These are phyloP conservation scores for Baccha elongata DNA, from an alignment of 2,888 invertebrate genomes.

Conservation along the genomic window DNA sequence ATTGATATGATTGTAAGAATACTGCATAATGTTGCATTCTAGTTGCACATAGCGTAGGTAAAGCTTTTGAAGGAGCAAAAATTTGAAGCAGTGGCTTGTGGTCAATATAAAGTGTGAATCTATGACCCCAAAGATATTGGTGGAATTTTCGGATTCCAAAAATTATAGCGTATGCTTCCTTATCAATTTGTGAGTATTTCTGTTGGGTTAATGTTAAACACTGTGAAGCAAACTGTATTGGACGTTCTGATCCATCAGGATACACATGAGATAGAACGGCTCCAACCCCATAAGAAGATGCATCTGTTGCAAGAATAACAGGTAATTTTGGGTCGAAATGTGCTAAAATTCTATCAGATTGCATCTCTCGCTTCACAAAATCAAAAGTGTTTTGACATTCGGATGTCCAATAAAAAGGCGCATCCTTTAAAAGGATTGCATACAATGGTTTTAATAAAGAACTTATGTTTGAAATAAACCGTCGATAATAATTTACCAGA, in stretches of 20 bases:
- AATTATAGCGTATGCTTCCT: conserved; percentile 15
- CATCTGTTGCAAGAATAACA: conserved; percentile 1
- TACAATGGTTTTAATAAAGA: conserved; percentile 3
- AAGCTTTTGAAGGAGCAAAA: conserved; percentile 1
- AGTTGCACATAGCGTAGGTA: conserved; percentile 1
- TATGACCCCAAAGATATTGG: conserved; percentile 8
- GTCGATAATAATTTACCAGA: neutral
- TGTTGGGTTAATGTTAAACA: conserved; percentile 10
- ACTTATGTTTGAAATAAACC: conserved; percentile 6
- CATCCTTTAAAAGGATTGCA: neutral
- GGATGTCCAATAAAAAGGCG: neutral
- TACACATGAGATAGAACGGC: neutral
- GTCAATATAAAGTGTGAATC: neutral
- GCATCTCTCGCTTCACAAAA: conserved; percentile 1
- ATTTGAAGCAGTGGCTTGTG: conserved; percentile 5
- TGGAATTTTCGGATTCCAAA: conserved; percentile 1
- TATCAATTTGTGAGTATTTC: conserved; percentile 7
- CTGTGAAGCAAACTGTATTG: conserved; percentile 4
- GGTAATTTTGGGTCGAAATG: conserved; percentile 16
- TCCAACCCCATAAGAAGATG: neutral
- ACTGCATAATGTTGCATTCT: conserved; percentile 20
- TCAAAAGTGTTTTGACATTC: conserved; percentile 7
- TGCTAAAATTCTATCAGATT: neutral
- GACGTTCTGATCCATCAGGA: conserved; percentile 1
- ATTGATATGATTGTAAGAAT: neutral